phyloP scores from a whole-genome alignment of 1,140 invertebrate species.

The Mesaphorura yosii region DNA sequence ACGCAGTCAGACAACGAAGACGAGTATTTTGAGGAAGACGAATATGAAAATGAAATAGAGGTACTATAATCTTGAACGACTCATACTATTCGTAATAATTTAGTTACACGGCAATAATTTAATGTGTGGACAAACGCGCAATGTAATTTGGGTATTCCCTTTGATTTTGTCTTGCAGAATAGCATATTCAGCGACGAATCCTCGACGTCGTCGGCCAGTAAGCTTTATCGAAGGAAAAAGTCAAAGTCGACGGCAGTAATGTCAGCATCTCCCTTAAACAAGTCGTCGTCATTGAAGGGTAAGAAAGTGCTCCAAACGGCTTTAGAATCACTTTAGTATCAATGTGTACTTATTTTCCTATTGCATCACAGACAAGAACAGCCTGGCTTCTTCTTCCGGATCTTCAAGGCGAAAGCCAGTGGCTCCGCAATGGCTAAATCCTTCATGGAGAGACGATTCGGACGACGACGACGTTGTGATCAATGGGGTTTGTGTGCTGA shows the following conservation, averaged over 20 bases:
- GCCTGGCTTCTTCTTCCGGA: constrained; percentile 37
- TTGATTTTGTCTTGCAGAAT: background rate
- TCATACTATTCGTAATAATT: no score
- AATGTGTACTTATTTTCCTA: no score
- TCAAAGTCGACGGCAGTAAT: no score
- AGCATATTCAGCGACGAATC: background rate
- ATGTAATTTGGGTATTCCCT: no score
- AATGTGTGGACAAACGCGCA: no score
- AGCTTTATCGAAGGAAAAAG: no score
- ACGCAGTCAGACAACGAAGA: constrained; percentile 47
- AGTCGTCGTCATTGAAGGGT: no score
- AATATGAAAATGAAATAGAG: constrained; percentile 39
- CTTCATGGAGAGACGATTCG: constrained; percentile 63
- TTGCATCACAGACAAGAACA: background rate
- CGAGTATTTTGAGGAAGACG: constrained; percentile 38
- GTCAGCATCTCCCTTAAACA: no score
- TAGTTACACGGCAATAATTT: no score
- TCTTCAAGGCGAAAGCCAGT: constrained; percentile 71
- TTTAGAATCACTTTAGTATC: no score
- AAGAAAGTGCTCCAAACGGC: no score
- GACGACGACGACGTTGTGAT: constrained; percentile 62
- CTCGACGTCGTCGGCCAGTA: constrained; percentile 5
- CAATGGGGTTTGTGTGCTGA: constrained; percentile 74
- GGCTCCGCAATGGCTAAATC: constrained; percentile 93
- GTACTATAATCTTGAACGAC: no score